Evolutionary conservation across 2,113 vertebrate genomes (phyloP).

Genomic region (Albula glossodonta): DNA sequence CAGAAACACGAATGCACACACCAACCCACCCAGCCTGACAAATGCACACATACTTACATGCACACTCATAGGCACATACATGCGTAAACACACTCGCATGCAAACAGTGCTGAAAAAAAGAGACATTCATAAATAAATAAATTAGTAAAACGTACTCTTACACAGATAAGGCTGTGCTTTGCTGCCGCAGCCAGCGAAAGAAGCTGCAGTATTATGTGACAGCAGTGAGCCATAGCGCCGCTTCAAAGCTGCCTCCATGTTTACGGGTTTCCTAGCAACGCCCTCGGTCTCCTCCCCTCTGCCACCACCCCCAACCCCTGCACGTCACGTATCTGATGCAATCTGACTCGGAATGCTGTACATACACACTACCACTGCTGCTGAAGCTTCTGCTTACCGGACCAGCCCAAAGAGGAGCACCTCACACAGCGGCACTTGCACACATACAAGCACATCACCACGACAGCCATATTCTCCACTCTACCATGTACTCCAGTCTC

Average conservation of each 20-base stretch:
- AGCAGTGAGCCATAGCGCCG: neutral
- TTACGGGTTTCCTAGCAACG: constrained; percentile 24
- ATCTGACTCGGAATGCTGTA: constrained; percentile 20
- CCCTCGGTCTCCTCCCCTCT: neutral
- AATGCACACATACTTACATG: neutral
- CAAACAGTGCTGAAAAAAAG: neutral
- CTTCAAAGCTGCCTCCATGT: constrained; percentile 23
- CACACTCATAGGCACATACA: neutral
- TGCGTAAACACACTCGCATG: neutral
- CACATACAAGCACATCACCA: neutral
- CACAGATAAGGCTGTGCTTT: neutral
- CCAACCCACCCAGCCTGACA: no score
- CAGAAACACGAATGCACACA: neutral
- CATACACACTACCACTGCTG: constrained; percentile 6
- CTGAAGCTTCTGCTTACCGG: neutral
- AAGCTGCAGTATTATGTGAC: neutral
- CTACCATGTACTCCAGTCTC: neutral
- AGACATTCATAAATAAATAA: no score
- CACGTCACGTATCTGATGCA: constrained; percentile 18
- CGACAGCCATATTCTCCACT: neutral
- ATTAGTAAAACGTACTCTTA: no score
- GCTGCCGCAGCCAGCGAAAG: neutral
- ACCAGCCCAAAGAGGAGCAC: neutral
- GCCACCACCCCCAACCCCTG: neutral
- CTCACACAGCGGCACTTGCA: neutral